Conservation (phyloP, 2,888 invertebrate species). For the Mimas tiliae region DNA sequence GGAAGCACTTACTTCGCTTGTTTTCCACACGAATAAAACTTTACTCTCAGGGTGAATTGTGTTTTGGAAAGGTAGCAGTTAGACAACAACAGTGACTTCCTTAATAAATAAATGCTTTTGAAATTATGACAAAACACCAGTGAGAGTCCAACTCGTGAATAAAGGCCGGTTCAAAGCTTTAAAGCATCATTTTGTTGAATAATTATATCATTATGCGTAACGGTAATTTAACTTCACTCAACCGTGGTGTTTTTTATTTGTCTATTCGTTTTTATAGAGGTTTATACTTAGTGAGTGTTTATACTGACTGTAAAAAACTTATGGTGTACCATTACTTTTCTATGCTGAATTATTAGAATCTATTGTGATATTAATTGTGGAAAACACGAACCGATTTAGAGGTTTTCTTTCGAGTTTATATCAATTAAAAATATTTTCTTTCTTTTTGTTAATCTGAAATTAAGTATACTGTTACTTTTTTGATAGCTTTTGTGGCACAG, state of each 20-base stretch:
- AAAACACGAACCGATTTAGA: too few relatives aligned
- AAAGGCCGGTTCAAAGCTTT: conserved; percentile 51
- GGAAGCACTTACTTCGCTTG: conserved; percentile 32
- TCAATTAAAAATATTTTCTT: too few relatives aligned
- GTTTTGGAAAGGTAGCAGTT: conserved; percentile 32
- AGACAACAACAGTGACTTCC: conserved; percentile 33
- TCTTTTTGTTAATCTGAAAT: too few relatives aligned
- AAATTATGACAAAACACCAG: conserved; percentile 55
- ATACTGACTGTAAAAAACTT: too few relatives aligned
- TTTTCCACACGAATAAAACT: conserved; percentile 40
- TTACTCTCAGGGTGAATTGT: conserved; percentile 38
- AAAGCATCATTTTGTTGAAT: conserved; percentile 53
- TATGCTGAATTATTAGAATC: too few relatives aligned
- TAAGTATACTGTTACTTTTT: too few relatives aligned
- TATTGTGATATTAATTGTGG: too few relatives aligned
- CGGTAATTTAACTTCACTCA: background rate
- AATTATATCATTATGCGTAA: conserved; percentile 15
- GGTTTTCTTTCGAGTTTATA: too few relatives aligned
- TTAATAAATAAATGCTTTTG: conserved; percentile 45
- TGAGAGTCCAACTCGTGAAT: conserved; percentile 51
- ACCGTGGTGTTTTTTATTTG: background rate
- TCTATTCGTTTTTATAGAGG: background rate
- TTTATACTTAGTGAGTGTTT: too few relatives aligned
- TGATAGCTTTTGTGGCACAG: too few relatives aligned
- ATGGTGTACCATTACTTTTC: too few relatives aligned